These are phyloP conservation scores for Bombyx mori DNA, from an alignment of 1,140 invertebrate species.

Conservation along the genomic window ASM3026992v2 NC_085116.1:4957001-4957500, in stretches of 20 bases:
- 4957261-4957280: not conserved
- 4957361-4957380: slow-evolving; percentile 3
- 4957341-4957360: slow-evolving; percentile 4
- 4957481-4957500: not conserved
- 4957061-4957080: too few species aligned
- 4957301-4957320: slow-evolving; percentile 1
- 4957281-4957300: slow-evolving; percentile 1
- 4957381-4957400: too few species aligned
- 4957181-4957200: slow-evolving; percentile 5
- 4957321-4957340: slow-evolving; percentile 4
- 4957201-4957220: slow-evolving; percentile 1
- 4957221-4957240: not conserved
- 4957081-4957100: too few species aligned
- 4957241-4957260: too few species aligned
- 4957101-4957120: too few species aligned
- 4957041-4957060: too few species aligned
- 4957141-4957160: slow-evolving; percentile 76
- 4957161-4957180: slow-evolving; percentile 79
- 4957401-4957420: not conserved
- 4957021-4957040: too few species aligned
- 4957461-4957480: not conserved
- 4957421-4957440: slow-evolving; percentile 3
- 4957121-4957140: slow-evolving; percentile 4
- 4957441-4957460: not conserved
- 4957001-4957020: too few species aligned